Evolutionary conservation across 2,888 invertebrate species (phyloP).

Genomic region (Palloptera scutellata): DNA sequence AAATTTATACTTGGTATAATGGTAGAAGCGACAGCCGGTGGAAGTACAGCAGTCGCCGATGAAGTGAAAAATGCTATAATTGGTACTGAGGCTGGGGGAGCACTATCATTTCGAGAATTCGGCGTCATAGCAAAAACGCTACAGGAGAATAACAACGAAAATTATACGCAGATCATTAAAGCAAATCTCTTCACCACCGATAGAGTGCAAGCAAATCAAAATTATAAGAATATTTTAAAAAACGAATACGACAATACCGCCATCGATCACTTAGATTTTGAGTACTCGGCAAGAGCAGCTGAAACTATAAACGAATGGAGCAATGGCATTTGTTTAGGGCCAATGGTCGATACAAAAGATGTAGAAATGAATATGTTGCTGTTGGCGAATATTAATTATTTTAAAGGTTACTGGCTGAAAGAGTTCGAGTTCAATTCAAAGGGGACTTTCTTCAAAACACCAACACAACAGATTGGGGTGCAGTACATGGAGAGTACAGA

Average conservation of each 20-base stretch:
- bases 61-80: too few species aligned
- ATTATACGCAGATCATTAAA: conserved; percentile 53
- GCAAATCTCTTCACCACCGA: conserved; percentile 51
- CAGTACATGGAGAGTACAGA: conserved; percentile 76
- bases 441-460: conserved; percentile 70
- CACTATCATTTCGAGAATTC: conserved; percentile 56
- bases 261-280: conserved; percentile 72
- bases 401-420: conserved; percentile 80
- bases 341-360: conserved; percentile 72
- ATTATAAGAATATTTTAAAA: too few species aligned
- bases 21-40: conserved; percentile 52
- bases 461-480: conserved; percentile 64
- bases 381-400: conserved; percentile 76
- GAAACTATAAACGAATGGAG: conserved; percentile 81
- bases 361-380: conserved; percentile 67
- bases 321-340: conserved; percentile 75
- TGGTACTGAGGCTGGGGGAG: conserved; percentile 68
- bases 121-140: too few species aligned
- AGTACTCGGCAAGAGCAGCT: conserved; percentile 60
- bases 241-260: conserved; percentile 71
- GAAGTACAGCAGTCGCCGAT: too few species aligned
- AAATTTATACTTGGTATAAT: conserved; percentile 71
- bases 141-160: conserved; percentile 48
- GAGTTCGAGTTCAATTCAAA: conserved; percentile 68
- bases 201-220: too few species aligned